phyloP scores from a whole-genome alignment of 1,140 invertebrate genomes.

The Tenebrio molitor region DNA sequence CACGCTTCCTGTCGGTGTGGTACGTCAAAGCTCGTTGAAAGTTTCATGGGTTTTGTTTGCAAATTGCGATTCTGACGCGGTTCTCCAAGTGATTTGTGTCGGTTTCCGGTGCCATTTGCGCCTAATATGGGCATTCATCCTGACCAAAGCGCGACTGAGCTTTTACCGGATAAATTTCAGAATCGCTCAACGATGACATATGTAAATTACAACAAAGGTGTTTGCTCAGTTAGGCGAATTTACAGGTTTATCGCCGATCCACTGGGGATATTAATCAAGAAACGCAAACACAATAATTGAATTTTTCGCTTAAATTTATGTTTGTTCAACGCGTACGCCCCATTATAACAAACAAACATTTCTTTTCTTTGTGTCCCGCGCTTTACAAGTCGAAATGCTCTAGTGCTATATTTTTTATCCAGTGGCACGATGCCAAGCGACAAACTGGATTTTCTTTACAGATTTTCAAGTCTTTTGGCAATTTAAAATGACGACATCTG shows the following conservation, averaged over 20 bases:
- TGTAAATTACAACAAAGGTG: constrained; percentile 13
- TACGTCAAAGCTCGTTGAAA: background rate
- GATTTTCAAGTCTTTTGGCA: background rate
- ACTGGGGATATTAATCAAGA: background rate
- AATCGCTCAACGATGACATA: constrained; percentile 1
- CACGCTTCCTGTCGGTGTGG: constrained; percentile 35
- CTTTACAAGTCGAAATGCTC: constrained; percentile 1
- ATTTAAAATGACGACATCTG: constrained; percentile 23
- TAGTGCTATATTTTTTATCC: background rate
- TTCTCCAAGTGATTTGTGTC: background rate
- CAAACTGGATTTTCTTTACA: constrained; percentile 36
- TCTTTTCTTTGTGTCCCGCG: background rate
- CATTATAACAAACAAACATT: background rate
- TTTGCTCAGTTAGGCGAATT: constrained; percentile 27
- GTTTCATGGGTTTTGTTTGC: background rate
- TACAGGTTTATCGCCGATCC: background rate
- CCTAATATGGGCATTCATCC: constrained; percentile 3
- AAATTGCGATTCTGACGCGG: background rate
- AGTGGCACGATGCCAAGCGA: constrained; percentile 8
- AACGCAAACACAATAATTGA: constrained; percentile 16
- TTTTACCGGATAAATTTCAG: constrained; percentile 14
- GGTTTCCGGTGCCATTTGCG: constrained; percentile 11
- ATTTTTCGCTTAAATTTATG: constrained; percentile 18
- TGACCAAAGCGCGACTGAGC: constrained; percentile 3
- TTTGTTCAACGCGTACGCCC: constrained; percentile 6